Evolutionary conservation across 2,113 vertebrate species (phyloP).

Genomic region (Okapia johnstoni): DNA sequence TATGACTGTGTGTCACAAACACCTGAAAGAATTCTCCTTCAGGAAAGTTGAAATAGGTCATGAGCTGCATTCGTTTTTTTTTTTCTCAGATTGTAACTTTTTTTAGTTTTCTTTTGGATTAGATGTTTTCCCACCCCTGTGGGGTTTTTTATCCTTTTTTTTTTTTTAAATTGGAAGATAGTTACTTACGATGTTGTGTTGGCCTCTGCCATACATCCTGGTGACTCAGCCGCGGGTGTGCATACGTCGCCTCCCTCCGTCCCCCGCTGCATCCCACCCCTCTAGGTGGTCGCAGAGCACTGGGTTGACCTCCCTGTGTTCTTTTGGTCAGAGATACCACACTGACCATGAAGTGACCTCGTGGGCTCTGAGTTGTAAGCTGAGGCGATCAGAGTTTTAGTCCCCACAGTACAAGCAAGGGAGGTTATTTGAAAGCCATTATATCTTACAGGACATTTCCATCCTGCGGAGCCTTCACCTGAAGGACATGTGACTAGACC

Average conservation of each 20-base stretch:
- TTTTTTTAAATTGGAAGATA: not conserved
- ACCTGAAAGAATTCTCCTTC: not conserved
- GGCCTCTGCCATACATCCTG: not conserved
- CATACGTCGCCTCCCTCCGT: not conserved
- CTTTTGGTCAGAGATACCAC: not conserved
- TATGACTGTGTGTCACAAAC: not conserved
- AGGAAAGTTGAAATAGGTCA: not conserved
- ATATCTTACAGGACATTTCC: fast-evolving
- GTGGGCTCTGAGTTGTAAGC: not conserved
- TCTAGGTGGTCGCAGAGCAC: not conserved
- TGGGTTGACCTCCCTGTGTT: not conserved
- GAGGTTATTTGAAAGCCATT: not conserved
- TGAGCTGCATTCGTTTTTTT: not conserved
- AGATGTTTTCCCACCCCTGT: not conserved
- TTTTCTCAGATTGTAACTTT: not conserved
- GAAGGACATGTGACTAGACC: too few relatives aligned
- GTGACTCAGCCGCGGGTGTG: not conserved
- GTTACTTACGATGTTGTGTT: not conserved
- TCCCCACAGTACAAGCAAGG: too few relatives aligned
- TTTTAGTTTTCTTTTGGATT: not conserved
- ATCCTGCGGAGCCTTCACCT: not conserved
- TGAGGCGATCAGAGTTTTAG: not conserved
- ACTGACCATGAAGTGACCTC: not conserved
- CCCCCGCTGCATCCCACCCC: not conserved
- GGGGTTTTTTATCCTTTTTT: not conserved